A percentile compares a stretch with the other conserved stretches of the same genome.
These are phyloP conservation scores for Drosophila leonis DNA, from an alignment of 2,888 invertebrate genomes.

Conservation along the genomic window DNA sequence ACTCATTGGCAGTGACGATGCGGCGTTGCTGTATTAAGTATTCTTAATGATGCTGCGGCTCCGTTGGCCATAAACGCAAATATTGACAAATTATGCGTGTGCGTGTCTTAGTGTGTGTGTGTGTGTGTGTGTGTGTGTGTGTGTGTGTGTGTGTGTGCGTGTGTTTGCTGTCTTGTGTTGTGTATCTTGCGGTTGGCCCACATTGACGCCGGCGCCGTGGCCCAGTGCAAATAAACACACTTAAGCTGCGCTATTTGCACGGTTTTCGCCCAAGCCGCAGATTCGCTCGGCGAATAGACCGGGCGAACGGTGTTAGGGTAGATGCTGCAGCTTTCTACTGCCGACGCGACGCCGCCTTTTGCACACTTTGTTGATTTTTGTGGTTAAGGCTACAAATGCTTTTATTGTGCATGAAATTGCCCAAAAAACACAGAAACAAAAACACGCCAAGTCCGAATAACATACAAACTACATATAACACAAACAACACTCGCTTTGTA, in stretches of 20 bases:
- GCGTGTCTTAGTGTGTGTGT: conserved; percentile 1
- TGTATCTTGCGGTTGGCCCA: conserved; percentile 50
- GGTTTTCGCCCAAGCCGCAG: conserved; percentile 25
- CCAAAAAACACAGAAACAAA: conserved; percentile 30
- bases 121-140: conserved; percentile 11
- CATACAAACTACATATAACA: not conserved
- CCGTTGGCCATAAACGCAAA: conserved; percentile 41
- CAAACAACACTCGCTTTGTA: conserved; percentile 30
- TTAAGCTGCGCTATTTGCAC: conserved; percentile 46
- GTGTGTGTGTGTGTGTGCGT: conserved; percentile 14
- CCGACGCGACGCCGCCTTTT: conserved; percentile 36
- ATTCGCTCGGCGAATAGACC: not conserved
- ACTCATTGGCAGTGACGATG: conserved; percentile 25
- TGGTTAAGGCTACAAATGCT: conserved; percentile 48
- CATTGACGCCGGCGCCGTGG: conserved; percentile 38
- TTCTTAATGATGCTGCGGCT: conserved; percentile 36
- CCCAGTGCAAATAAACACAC: conserved; percentile 54
- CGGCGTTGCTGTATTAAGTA: not conserved
- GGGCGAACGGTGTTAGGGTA: not conserved
- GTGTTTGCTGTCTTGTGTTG: conserved; percentile 16
- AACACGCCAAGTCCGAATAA: conserved; percentile 7
- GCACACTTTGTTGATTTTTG: conserved; percentile 75
- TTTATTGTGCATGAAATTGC: conserved; percentile 63
- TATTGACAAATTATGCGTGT: conserved; percentile 45
- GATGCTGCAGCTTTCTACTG: conserved; percentile 56